Evolutionary conservation across 2,113 vertebrate species (phyloP).

Genomic region (Catharus bicknelli): DNA sequence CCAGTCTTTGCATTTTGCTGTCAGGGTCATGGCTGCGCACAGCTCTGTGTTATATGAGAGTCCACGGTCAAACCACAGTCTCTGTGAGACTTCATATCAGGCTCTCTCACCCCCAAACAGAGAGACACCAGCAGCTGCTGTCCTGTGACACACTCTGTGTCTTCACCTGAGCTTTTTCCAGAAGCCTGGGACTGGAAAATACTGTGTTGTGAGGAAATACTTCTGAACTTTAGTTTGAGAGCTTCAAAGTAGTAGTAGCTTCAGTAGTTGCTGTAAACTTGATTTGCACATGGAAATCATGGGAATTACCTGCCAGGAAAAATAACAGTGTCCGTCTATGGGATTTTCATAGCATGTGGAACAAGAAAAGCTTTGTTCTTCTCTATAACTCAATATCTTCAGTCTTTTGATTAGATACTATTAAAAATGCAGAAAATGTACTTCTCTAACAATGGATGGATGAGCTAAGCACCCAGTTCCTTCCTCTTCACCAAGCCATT

Average conservation of each 20-base stretch:
- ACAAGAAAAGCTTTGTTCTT: neutral
- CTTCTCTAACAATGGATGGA: constrained; percentile 13
- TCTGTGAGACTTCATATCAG: neutral
- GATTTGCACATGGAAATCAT: neutral
- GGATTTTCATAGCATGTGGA: neutral
- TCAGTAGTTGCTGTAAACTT: neutral
- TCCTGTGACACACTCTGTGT: neutral
- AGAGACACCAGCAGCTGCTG: neutral
- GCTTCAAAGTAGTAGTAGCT: neutral
- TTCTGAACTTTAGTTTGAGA: neutral
- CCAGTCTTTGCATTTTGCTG: neutral
- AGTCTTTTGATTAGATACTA: neutral
- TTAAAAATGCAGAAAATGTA: neutral
- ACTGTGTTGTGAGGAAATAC: neutral
- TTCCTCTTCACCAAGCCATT: constrained; percentile 30
- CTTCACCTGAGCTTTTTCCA: neutral
- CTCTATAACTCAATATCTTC: neutral
- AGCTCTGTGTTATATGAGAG: neutral
- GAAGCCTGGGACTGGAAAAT: neutral
- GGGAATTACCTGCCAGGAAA: neutral
- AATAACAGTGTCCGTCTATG: neutral
- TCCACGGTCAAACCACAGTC: neutral
- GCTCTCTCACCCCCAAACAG: accelerated
- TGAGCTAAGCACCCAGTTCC: constrained; percentile 53
- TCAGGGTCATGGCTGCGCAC: accelerated